phyloP scores from a whole-genome alignment of 2,888 invertebrate species.

The Sycophila texana region DNA sequence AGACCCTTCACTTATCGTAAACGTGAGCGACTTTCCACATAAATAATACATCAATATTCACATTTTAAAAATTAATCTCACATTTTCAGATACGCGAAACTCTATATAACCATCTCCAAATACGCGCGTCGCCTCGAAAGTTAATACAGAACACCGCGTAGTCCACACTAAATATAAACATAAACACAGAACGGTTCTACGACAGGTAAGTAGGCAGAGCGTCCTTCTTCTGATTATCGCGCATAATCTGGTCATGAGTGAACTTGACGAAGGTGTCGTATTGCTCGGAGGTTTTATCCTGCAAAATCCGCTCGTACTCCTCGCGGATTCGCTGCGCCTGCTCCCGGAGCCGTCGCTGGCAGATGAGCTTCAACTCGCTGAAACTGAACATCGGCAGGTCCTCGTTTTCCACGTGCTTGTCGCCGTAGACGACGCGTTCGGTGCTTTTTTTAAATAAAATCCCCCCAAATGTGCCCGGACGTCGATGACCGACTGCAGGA shows the following conservation, averaged over 20 bases:
- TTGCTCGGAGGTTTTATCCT: slow-evolving; percentile 20
- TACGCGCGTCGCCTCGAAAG: no score
- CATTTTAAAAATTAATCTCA: no score
- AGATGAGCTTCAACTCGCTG: neutral
- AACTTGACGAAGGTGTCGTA: slow-evolving; percentile 45
- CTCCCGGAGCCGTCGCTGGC: slow-evolving; percentile 19
- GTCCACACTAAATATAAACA: neutral
- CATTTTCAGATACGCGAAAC: no score
- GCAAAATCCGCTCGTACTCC: slow-evolving; percentile 29
- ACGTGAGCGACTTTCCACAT: no score
- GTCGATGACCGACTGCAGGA: neutral
- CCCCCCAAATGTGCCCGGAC: no score
- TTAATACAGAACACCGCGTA: no score
- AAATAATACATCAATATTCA: no score
- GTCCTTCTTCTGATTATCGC: neutral
- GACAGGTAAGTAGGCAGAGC: slow-evolving; percentile 18
- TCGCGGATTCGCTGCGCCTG: slow-evolving; percentile 29
- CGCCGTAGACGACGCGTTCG: neutral
- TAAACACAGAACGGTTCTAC: neutral
- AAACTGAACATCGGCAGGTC: slow-evolving; percentile 13
- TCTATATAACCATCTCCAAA: no score
- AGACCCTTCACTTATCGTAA: no score
- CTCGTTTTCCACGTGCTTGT: neutral
- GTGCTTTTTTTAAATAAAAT: neutral
- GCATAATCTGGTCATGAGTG: slow-evolving; percentile 30